phyloP scores from a whole-genome alignment of 1,140 invertebrate species.

The Cepaea nemoralis region DNA sequence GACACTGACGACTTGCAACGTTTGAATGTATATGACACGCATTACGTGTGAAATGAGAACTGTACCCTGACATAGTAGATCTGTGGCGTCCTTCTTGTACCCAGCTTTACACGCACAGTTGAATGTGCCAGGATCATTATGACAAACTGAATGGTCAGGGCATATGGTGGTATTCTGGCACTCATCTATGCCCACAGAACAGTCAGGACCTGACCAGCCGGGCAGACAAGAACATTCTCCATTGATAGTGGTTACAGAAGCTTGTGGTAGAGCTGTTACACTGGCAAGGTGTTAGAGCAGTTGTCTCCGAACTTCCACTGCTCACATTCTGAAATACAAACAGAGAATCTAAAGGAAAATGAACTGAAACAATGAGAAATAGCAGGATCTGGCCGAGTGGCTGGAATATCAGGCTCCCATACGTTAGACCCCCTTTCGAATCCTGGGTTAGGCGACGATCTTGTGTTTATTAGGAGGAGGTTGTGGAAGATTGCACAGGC shows the following conservation, averaged over 20 bases:
- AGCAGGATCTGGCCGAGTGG: too few relatives aligned
- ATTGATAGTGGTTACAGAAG: constrained; percentile 4
- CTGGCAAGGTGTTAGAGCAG: neutral
- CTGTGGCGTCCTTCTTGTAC: neutral
- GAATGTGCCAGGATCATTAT: neutral
- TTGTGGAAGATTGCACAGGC: too few relatives aligned
- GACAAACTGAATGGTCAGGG: neutral
- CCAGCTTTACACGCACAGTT: neutral
- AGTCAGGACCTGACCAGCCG: neutral
- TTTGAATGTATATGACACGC: too few relatives aligned
- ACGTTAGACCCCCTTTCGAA: too few relatives aligned
- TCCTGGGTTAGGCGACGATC: too few relatives aligned
- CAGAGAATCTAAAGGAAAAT: too few relatives aligned
- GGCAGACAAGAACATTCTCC: neutral
- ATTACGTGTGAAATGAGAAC: neutral
- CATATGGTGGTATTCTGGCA: neutral
- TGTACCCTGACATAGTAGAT: neutral
- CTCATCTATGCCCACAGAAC: neutral
- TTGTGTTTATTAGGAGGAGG: too few relatives aligned
- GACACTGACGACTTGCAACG: too few relatives aligned
- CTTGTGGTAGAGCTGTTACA: neutral
- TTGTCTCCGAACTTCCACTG: neutral
- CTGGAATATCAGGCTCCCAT: too few relatives aligned
- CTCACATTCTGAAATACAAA: neutral
- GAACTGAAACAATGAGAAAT: too few relatives aligned